phyloP scores from a whole-genome alignment of 2,888 invertebrate genomes.

The Dysmachus trigonus region DNA sequence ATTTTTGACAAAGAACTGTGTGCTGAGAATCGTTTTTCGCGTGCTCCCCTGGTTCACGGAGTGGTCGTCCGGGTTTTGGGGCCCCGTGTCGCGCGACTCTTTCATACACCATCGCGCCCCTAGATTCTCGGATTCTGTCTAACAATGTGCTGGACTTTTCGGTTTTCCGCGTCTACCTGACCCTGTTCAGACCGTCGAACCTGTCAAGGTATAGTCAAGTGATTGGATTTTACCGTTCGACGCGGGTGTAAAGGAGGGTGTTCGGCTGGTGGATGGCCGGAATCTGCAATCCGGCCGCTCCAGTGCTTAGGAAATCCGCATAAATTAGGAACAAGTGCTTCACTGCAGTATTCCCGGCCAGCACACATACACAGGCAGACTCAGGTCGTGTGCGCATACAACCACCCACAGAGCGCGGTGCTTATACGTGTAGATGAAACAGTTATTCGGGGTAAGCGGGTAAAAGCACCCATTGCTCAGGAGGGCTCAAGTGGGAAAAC shows the following conservation, averaged over 20 bases:
- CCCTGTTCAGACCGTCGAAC: neutral
- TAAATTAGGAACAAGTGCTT: constrained; percentile 40
- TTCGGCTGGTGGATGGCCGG: neutral
- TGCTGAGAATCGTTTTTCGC: neutral
- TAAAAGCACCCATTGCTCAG: constrained; percentile 2
- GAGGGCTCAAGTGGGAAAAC: constrained; percentile 31
- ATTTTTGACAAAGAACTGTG: neutral
- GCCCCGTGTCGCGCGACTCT: neutral
- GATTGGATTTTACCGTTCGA: neutral
- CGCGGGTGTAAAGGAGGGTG: neutral
- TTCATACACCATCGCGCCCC: neutral
- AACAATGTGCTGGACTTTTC: neutral
- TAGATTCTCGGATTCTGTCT: neutral
- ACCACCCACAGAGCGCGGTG: neutral
- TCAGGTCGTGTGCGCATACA: neutral
- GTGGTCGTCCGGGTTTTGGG: neutral
- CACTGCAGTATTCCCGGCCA: constrained; percentile 44
- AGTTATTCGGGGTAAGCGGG: constrained; percentile 48
- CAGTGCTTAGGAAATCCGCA: constrained; percentile 27
- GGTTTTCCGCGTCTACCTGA: neutral
- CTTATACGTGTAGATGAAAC: constrained; percentile 17
- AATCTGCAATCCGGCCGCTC: neutral
- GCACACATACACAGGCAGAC: constrained; percentile 5
- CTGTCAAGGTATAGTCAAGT: neutral
- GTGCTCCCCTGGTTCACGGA: neutral